phyloP scores from a whole-genome alignment of 2,113 vertebrate genomes.

The Egretta garzetta region DNA sequence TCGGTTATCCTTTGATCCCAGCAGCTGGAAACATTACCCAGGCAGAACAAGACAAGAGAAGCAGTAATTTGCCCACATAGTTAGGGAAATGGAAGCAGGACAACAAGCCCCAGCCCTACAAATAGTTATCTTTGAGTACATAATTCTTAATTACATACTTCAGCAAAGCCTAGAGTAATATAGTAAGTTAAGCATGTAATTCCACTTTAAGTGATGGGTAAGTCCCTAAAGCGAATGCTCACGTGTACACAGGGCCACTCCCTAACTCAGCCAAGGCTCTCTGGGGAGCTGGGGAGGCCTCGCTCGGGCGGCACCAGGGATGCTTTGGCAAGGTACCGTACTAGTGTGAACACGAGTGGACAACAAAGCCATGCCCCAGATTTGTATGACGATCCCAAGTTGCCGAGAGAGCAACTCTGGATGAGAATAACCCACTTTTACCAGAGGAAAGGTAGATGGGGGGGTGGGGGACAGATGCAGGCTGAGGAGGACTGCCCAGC shows the following conservation, averaged over 20 bases:
- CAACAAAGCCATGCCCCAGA: neutral
- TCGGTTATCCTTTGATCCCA: neutral
- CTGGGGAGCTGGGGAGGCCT: neutral
- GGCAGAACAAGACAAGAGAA: neutral
- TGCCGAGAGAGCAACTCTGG: neutral
- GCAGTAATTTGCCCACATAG: neutral
- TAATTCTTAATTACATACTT: constrained; percentile 24
- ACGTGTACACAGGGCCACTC: neutral
- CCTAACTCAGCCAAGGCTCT: neutral
- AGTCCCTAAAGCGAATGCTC: neutral
- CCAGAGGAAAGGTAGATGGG: neutral
- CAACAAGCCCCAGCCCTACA: neutral
- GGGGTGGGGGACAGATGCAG: neutral
- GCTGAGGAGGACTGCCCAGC: neutral
- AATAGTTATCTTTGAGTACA: neutral
- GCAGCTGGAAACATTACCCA: neutral
- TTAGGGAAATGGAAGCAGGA: neutral
- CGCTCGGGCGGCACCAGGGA: rapidly evolving
- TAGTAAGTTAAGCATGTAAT: constrained; percentile 54
- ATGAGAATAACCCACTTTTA: neutral
- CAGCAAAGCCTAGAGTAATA: constrained; percentile 16
- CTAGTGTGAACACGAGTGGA: neutral
- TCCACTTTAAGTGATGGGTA: constrained; percentile 20
- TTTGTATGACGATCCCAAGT: neutral
- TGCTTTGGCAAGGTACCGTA: neutral